Conservation (phyloP, 92 coral and sea anemone genomes). For the Actinernus sp. region DNA sequence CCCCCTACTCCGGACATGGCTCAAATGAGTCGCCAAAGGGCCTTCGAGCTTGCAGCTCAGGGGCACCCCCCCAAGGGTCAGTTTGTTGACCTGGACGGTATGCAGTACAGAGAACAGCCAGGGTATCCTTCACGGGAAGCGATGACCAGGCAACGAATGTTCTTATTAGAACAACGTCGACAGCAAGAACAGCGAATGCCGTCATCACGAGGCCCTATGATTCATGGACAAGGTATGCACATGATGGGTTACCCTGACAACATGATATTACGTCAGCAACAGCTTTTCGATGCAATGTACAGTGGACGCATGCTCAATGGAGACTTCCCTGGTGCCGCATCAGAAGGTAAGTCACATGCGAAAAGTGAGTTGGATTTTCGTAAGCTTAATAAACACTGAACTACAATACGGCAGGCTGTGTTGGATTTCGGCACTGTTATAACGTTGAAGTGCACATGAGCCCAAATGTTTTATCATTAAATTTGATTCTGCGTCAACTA, state of each 20-base stretch:
- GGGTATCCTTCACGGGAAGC: slow-evolving; percentile 45
- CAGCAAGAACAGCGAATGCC: slow-evolving; percentile 67
- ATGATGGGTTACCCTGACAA: slow-evolving; percentile 76
- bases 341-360: slow-evolving; percentile 82
- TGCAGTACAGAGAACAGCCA: slow-evolving; percentile 72
- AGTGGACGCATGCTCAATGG: slow-evolving; percentile 92
- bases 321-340: slow-evolving; percentile 60
- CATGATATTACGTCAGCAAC: slow-evolving; percentile 86
- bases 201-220: slow-evolving; percentile 66
- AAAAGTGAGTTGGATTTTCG: too few relatives aligned
- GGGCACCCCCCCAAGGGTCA: slow-evolving; percentile 58
- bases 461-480: too few relatives aligned
- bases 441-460: too few relatives aligned
- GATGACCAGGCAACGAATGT: slow-evolving; percentile 64
- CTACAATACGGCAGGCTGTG: too few relatives aligned
- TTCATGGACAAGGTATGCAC: slow-evolving; percentile 71
- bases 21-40: slow-evolving; percentile 62
- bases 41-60: slow-evolving; percentile 51
- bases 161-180: slow-evolving; percentile 55
- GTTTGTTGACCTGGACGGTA: slow-evolving; percentile 77
- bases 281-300: slow-evolving; percentile 81
- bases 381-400: too few relatives aligned
- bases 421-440: too few relatives aligned
- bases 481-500: too few relatives aligned
- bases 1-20: slow-evolving; percentile 65